phyloP scores from a whole-genome alignment of 2,113 vertebrate species.

The Cynocephalus volans region DNA sequence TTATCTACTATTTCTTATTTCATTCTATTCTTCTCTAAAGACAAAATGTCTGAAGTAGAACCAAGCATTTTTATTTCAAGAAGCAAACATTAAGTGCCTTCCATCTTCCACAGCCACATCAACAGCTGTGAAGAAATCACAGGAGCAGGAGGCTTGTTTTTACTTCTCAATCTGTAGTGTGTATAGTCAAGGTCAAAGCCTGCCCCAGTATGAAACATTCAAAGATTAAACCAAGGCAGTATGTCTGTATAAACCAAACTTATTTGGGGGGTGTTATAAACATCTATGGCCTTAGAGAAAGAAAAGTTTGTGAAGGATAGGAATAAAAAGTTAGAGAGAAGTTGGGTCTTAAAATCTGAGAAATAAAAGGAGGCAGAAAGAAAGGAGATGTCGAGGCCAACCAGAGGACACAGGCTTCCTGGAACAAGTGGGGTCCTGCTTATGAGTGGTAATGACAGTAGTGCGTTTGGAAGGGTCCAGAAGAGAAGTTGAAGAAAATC shows the following conservation, averaged over 20 bases:
- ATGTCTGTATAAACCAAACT: not conserved
- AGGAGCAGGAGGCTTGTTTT: not conserved
- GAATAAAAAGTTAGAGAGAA: not conserved
- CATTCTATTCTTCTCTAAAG: slow-evolving; percentile 6
- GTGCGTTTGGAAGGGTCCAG: not conserved
- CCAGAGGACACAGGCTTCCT: not conserved
- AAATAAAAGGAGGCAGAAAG: not conserved
- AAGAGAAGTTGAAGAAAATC: not conserved
- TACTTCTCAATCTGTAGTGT: not conserved
- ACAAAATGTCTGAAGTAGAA: not conserved
- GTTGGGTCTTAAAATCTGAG: slow-evolving; percentile 22
- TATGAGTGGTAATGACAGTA: not conserved
- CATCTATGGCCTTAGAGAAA: not conserved
- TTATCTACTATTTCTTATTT: slow-evolving; percentile 13
- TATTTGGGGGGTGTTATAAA: not conserved
- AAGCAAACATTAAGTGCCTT: not conserved
- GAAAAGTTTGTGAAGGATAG: slow-evolving; percentile 4
- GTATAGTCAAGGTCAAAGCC: not conserved
- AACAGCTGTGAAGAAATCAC: not conserved
- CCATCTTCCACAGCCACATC: not conserved
- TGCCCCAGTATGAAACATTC: not conserved
- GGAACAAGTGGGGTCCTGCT: not conserved
- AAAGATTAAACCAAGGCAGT: not conserved
- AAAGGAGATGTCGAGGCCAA: not conserved
- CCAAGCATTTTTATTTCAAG: slow-evolving; percentile 25